Evolutionary conservation across 2,113 vertebrate genomes (phyloP), one percentile per base, ranked within the genome.

Genomic region (Dasyurus viverrinus): DNA sequence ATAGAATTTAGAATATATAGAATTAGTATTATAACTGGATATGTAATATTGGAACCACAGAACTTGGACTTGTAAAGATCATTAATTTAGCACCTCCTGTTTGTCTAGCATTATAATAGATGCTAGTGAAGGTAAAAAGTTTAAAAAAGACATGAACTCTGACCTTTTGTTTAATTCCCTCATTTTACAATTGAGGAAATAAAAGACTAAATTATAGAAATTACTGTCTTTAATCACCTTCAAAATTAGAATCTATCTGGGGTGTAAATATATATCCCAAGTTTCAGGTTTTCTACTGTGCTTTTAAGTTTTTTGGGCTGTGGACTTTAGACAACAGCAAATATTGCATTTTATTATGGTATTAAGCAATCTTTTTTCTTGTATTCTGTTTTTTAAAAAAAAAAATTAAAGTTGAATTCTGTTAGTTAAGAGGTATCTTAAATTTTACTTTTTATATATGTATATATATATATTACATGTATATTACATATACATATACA

Each of bases 331-430:
- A 26, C 27, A 22, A 50, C 11, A 22, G 2, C 53, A 27, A 46
- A 54, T 24, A 30, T 4, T 91, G 76, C 23, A 93, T n/a, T 97
- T 95, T 8, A 11, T 55, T 30, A 30, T 52, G 0, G 30, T 91
- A n/a, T 91, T 23, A 57, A 54, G n/a, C 57, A 54, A 5, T 30
- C n/a, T 14, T 94, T 94, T 92, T 76, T 16, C 76, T 7, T n/a
- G 91, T 19, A 48, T 90, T 92, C 30, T 68, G 30, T 68, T 90
- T 89, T 23, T 0, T 48, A 48, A 89, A 50, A 25, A 54, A 95
- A 92, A 90, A 36, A 50, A 89, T n/a, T n/a, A n/a, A 95, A 84
- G 94, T 93, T 23, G 89, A 76, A 68, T 54, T 55, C 0, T 60
- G 36, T 54, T 52, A 46, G 26, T 53, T 23, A 11, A 23, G 91